phyloP scores from a whole-genome alignment of 2,113 vertebrate species.

The Lichenostomus cassidix region DNA sequence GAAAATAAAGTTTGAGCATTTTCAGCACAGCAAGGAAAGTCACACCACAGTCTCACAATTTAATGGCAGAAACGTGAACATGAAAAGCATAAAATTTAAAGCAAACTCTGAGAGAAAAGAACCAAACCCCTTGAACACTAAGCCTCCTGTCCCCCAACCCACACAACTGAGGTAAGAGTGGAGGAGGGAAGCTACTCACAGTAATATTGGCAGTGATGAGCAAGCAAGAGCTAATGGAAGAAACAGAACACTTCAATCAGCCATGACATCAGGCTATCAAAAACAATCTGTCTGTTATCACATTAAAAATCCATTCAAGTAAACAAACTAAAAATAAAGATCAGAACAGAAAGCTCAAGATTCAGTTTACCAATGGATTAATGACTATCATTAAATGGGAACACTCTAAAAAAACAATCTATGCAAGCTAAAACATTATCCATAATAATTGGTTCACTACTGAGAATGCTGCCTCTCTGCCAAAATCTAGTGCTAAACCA shows the following conservation, averaged over 20 bases:
- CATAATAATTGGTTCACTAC: neutral
- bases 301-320: conserved; percentile 39
- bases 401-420: neutral
- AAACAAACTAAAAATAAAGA: conserved; percentile 29
- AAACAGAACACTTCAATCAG: conserved; percentile 51
- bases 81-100: neutral
- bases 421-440: neutral
- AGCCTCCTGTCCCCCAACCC: neutral
- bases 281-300: conserved; percentile 31
- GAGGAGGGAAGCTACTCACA: conserved; percentile 1
- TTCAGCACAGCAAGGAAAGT: conserved; percentile 50
- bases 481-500: conserved; percentile 51
- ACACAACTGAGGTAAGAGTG: neutral
- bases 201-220: conserved; percentile 33
- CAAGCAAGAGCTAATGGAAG: conserved; percentile 39
- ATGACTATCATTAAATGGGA: neutral
- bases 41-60: conserved; percentile 31
- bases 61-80: conserved; percentile 47
- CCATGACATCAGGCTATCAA: conserved; percentile 41
- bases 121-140: neutral
- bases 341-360: neutral
- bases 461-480: conserved; percentile 1
- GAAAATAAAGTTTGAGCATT: conserved; percentile 51
- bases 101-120: neutral
- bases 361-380: conserved; percentile 1